phyloP scores from a whole-genome alignment of 37 sponge, comb jelly and placozoan genomes.

The Aphrocallistes beatrix region DNA sequence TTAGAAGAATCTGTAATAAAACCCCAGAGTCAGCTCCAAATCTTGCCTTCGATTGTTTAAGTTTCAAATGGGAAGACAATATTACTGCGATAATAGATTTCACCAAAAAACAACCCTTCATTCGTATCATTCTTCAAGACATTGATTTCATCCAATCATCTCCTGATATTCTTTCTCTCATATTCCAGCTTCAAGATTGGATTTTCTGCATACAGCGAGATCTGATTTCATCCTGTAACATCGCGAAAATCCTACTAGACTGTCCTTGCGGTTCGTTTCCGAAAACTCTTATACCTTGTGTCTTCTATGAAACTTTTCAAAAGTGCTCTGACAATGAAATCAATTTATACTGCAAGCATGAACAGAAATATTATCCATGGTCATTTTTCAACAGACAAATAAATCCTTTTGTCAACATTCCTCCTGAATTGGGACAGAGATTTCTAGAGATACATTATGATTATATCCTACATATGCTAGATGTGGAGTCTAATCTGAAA shows the following conservation, averaged over 20 bases:
- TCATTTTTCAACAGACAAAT: not conserved
- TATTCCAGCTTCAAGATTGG: not conserved
- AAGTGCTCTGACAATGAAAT: not conserved
- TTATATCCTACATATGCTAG: not conserved
- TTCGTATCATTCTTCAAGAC: conserved; percentile 13
- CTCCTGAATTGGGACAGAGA: not conserved
- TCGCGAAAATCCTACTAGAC: not conserved
- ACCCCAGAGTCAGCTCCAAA: not conserved
- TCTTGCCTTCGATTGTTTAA: not conserved
- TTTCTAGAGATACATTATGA: not conserved
- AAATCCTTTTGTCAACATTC: not conserved
- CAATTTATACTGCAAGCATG: not conserved
- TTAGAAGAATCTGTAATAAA: not conserved
- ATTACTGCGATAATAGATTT: not conserved
- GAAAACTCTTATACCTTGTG: not conserved
- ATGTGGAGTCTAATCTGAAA: not conserved
- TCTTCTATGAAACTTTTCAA: not conserved
- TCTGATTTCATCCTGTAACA: not conserved
- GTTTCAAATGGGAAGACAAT: not conserved
- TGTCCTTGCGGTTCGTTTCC: conserved; percentile 18
- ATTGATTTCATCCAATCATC: not conserved
- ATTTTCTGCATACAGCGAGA: not conserved
- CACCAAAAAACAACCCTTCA: not conserved
- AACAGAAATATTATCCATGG: not conserved
- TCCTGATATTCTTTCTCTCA: not conserved